Base-by-base conservation (phyloP, 2,888 invertebrate species). In the Pterobdella sp. region DNA sequence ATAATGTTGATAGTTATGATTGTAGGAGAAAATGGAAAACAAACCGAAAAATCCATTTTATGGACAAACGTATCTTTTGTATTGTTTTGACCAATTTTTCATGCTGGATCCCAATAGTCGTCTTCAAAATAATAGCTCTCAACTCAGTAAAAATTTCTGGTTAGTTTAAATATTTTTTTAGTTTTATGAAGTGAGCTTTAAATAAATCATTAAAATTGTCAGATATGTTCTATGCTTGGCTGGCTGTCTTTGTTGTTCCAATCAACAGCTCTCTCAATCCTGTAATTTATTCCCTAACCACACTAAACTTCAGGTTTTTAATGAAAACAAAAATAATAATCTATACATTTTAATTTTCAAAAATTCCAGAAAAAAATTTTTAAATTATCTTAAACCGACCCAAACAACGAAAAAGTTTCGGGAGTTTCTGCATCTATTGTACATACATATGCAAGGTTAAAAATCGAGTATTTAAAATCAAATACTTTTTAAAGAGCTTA, bases 61-160 rank as follows among this genome's bases (percentile, higher is more conserved):
- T 90, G 79, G 88, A 88, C 0, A 82, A 88, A 32, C 83, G 88
- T 76, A 89, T 90, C 81, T 89, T 89, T 80, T 86, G 89, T 79
- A 89, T 90, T 76, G 89, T 90, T 0, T 79, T 89, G 35, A 89
- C 89, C 0, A 88, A 90, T 80, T 87, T 87, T n/a, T 81, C 87
- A 72, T 90, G 90, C 80, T 90, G 90, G 90, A 86, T 87, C 22
- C 90, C 90, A 7, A 88, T 90, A 70, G 88, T 89, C 52, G 79
- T 85, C 35, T 84, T 89, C 74, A 90, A 90, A 81, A 84, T 88
- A 67, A 81, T 87, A 76, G 89, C 88, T 1, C 85, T 89, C 76
- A 81, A 84, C 52, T 84, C 86, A 66, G 83, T 86, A 71, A 83
- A 85, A 76, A 85, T 88, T 74, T 86, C 88, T 74, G 85, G 88